phyloP scores from a whole-genome alignment of 2,888 invertebrate genomes.

The Xestobium rufovillosum region DNA sequence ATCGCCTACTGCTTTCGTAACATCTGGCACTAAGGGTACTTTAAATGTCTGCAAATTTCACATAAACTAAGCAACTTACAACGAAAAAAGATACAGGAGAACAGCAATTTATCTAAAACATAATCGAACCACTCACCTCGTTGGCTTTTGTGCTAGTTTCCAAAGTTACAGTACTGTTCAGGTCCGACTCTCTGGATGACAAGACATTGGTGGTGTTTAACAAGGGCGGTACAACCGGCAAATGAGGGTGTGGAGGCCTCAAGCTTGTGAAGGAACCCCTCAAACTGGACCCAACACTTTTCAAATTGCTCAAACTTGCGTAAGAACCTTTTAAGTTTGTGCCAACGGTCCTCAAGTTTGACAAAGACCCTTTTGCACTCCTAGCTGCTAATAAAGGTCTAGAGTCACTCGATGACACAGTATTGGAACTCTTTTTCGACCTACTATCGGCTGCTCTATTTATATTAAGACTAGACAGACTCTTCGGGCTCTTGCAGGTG shows the following conservation, averaged over 20 bases:
- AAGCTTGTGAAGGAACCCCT: conserved; percentile 39
- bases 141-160: conserved; percentile 16
- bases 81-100: too few relatives aligned
- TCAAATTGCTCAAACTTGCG: conserved; percentile 30
- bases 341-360: conserved; percentile 21
- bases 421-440: too few relatives aligned
- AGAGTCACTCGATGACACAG: too few relatives aligned
- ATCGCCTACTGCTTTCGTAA: conserved; percentile 7
- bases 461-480: too few relatives aligned
- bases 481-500: too few relatives aligned
- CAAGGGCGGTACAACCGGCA: conserved; percentile 33
- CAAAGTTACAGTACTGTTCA: conserved; percentile 18
- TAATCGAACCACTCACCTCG: conserved; percentile 21
- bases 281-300: conserved; percentile 32
- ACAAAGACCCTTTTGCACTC: conserved; percentile 22
- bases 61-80: too few relatives aligned
- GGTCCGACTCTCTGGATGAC: conserved; percentile 17
- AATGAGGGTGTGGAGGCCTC: conserved; percentile 32
- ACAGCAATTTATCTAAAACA: too few relatives aligned
- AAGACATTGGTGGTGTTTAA: conserved; percentile 22
- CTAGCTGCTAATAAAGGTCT: conserved; percentile 12
- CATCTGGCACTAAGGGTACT: too few relatives aligned
- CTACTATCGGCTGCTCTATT: too few relatives aligned
- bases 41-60: too few relatives aligned
- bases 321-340: conserved; percentile 3